Evolutionary conservation across 2,113 vertebrate genomes (phyloP).

Genomic region (Oriolus oriolus): DNA sequence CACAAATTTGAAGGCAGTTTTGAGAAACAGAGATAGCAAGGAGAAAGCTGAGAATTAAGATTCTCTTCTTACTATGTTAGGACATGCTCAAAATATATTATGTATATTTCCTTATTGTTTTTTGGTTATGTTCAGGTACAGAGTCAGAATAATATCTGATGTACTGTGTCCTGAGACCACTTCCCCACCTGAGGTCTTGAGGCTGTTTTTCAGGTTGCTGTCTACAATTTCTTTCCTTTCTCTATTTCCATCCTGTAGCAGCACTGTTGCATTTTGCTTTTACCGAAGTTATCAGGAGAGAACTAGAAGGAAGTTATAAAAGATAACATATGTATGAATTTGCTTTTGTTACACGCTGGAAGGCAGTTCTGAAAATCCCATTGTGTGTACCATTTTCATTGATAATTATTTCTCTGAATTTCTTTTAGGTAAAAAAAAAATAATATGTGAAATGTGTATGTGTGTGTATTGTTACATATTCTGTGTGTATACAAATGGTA

Average conservation of each 20-base stretch:
- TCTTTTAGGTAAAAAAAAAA: not conserved
- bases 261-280: not conserved
- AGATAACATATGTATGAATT: not conserved
- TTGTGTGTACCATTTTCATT: not conserved
- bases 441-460: not conserved
- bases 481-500: not conserved
- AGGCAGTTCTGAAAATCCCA: not conserved
- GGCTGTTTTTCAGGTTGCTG: not conserved
- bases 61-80: not conserved
- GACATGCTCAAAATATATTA: not conserved
- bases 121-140: not conserved
- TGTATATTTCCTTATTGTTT: not conserved
- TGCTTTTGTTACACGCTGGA: not conserved
- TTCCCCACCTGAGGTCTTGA: not conserved
- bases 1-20: not conserved
- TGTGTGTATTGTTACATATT: not conserved
- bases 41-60: not conserved
- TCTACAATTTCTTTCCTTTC: not conserved
- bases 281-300: not conserved
- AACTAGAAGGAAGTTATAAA: not conserved
- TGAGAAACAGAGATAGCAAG: not conserved
- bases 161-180: not conserved
- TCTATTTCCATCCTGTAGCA: not conserved
- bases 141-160: not conserved
- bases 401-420: not conserved